Conservation (phyloP, 2,888 invertebrate genomes). For the Mesodorylaimus sp. region DNA sequence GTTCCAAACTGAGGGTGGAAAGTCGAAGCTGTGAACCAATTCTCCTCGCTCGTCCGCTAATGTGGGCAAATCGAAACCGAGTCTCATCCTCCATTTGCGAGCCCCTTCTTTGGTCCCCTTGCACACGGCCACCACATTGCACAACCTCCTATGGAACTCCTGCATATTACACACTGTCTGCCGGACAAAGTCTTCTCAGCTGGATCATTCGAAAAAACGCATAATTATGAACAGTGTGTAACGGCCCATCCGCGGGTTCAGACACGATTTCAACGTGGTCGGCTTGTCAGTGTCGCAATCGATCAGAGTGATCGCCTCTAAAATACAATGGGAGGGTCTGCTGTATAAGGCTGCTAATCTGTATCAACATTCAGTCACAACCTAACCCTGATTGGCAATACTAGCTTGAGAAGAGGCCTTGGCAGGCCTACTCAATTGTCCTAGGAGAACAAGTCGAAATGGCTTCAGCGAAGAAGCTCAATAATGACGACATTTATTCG, state of each 20-base stretch:
- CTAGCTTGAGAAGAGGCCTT: too few relatives aligned
- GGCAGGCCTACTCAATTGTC: too few relatives aligned
- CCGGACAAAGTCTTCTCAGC: not conserved
- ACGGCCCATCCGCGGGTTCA: not conserved
- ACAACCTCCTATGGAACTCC: not conserved
- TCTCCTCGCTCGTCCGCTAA: not conserved
- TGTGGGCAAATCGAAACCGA: not conserved
- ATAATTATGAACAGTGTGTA: slow-evolving; percentile 4
- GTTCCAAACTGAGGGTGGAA: not conserved
- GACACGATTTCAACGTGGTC: not conserved
- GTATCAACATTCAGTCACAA: too few relatives aligned
- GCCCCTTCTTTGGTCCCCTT: not conserved
- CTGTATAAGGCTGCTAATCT: too few relatives aligned
- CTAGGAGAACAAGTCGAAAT: too few relatives aligned
- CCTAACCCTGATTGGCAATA: too few relatives aligned
- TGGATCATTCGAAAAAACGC: not conserved
- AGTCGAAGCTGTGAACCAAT: not conserved
- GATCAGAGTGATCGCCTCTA: not conserved
- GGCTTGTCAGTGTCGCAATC: not conserved
- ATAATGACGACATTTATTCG: too few relatives aligned
- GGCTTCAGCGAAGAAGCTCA: too few relatives aligned
- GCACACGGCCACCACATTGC: slow-evolving; percentile 4
- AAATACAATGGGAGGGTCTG: too few relatives aligned
- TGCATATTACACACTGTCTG: not conserved
- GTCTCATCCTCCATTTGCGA: not conserved